A percentile compares a stretch with the other conserved stretches of the same genome.
Conservation (phyloP, 1,140 invertebrate genomes). For the Mycetomoellerius zeteki region DNA sequence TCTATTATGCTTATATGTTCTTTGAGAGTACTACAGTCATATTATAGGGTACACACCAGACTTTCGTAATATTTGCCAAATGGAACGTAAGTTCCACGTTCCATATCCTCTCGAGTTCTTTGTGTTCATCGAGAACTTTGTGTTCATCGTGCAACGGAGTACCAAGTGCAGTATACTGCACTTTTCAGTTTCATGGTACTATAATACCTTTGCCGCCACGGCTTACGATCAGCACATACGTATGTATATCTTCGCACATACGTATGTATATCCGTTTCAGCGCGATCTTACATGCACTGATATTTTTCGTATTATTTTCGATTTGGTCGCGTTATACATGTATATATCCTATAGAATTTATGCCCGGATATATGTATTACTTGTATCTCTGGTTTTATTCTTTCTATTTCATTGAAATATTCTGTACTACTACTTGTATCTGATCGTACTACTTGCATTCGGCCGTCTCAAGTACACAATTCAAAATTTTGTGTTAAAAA, state of each 20-base stretch:
- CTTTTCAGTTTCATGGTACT: constrained; percentile 27
- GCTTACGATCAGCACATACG: constrained; percentile 49
- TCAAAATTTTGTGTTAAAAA: too few species aligned
- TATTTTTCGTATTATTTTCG: constrained; percentile 51
- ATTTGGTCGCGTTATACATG: background rate
- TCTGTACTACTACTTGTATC: background rate
- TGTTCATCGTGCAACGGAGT: constrained; percentile 47
- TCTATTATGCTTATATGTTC: constrained; percentile 24
- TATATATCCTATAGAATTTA: background rate
- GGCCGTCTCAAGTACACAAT: background rate
- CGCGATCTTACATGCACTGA: constrained; percentile 6
- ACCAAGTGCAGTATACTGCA: background rate
- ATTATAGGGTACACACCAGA: constrained; percentile 14
- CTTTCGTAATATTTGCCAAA: constrained; percentile 50
- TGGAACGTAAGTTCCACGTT: constrained; percentile 6
- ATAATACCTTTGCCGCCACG: constrained; percentile 40
- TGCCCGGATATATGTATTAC: too few species aligned
- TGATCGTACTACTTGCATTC: background rate
- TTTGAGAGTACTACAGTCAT: constrained; percentile 31
- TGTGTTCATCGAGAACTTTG: constrained; percentile 59
- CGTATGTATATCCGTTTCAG: constrained; percentile 21
- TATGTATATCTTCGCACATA: background rate
- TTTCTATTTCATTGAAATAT: background rate
- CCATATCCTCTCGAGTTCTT: constrained; percentile 24
- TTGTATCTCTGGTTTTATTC: background rate